A percentile compares a stretch with the other conserved stretches of the same genome.
phyloP scores from a whole-genome alignment of 2,888 invertebrate genomes.

The Drosophila meridiana region DNA sequence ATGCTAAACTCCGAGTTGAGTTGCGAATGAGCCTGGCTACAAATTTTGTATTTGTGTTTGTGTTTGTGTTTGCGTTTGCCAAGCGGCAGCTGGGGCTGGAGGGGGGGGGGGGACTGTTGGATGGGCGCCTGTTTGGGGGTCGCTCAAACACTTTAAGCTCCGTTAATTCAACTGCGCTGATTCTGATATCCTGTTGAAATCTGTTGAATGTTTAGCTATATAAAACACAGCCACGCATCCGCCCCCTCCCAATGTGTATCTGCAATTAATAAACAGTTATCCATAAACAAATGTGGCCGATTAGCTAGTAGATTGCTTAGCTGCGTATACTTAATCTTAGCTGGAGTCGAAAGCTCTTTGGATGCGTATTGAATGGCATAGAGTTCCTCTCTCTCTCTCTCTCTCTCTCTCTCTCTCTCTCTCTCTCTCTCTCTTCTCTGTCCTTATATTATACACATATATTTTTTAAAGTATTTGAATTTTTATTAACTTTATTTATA shows the following conservation, averaged over 20 bases:
- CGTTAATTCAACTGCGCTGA: slow-evolving; percentile 52
- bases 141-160: slow-evolving; percentile 45
- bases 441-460: too few relatives aligned
- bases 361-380: not conserved
- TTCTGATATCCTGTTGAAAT: slow-evolving; percentile 63
- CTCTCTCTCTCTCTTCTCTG: not conserved
- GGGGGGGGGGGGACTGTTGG: not conserved
- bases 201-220: slow-evolving; percentile 44
- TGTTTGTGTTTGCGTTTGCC: slow-evolving; percentile 22
- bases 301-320: not conserved
- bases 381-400: not conserved
- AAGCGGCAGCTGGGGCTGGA: not conserved
- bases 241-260: not conserved
- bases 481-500: too few relatives aligned
- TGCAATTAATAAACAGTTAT: not conserved
- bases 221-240: not conserved
- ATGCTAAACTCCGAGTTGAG: slow-evolving; percentile 30
- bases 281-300: not conserved
- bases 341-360: not conserved
- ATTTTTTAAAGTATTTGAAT: not conserved
- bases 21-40: slow-evolving; percentile 48
- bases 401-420: not conserved
- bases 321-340: not conserved
- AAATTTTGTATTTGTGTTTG: slow-evolving; percentile 48
- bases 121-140: not conserved